phyloP scores from a whole-genome alignment of 2,113 vertebrate species.

The Hiodon alosoides region DNA sequence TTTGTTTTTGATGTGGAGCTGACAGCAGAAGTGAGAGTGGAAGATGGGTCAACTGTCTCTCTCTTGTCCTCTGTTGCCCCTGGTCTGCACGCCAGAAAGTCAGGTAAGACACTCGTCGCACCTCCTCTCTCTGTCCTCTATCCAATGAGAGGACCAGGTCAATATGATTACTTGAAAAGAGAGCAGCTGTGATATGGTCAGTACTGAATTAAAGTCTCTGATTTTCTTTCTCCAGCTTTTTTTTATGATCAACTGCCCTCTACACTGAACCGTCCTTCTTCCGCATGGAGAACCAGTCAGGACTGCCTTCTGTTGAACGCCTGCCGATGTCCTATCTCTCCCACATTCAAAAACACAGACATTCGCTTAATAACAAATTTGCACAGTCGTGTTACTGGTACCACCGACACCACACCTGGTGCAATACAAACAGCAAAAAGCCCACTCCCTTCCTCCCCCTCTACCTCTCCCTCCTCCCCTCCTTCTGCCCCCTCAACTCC shows the following conservation, averaged over 20 bases:
- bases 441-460: conserved; percentile 47
- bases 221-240: conserved; percentile 36
- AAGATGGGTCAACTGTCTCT: conserved; percentile 23
- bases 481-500: conserved; percentile 50
- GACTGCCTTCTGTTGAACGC: conserved; percentile 15
- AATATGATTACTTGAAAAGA: not conserved
- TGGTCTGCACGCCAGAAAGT: conserved; percentile 21
- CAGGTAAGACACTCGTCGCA: conserved; percentile 27
- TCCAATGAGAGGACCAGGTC: conserved; percentile 43
- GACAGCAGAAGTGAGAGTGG: conserved; percentile 33
- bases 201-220: not conserved
- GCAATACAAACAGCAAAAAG: conserved; percentile 46
- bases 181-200: not conserved
- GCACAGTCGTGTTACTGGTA: conserved; percentile 42
- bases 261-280: conserved; percentile 5
- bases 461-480: conserved; percentile 51
- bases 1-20: conserved; percentile 38
- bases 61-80: conserved; percentile 24
- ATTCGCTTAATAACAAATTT: conserved; percentile 43
- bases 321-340: conserved; percentile 35
- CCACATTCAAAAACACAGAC: conserved; percentile 45
- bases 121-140: conserved; percentile 42
- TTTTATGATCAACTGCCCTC: conserved; percentile 19
- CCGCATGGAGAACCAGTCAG: conserved; percentile 1
- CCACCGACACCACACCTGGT: conserved; percentile 34